These are phyloP conservation scores for Polia nebulosa DNA, from an alignment of 2,888 invertebrate genomes.

Conservation along the genomic window DNA sequence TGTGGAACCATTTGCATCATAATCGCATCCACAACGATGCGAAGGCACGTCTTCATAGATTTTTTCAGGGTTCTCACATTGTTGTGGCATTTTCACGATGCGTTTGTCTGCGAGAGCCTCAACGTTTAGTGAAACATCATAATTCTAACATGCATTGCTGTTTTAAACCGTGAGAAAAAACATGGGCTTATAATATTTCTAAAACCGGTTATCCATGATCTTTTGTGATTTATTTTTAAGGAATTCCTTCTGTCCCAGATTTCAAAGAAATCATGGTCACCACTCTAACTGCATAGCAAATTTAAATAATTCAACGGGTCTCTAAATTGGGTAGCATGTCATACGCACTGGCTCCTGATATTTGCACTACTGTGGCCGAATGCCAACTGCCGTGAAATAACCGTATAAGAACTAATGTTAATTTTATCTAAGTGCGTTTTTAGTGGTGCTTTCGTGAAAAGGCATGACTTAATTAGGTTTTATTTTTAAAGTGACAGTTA, in stretches of 20 bases:
- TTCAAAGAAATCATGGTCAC: conserved; percentile 9
- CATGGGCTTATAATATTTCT: no score
- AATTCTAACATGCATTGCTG: no score
- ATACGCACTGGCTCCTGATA: conserved; percentile 54
- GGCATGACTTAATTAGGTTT: no score
- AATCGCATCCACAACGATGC: no score
- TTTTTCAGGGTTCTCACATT: no score
- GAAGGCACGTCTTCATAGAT: no score
- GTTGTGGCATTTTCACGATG: no score
- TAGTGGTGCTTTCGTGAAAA: background rate
- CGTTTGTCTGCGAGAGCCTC: no score
- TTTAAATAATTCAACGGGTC: conserved; percentile 54
- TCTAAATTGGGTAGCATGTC: conserved; percentile 53
- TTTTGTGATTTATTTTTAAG: background rate
- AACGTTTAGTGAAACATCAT: no score
- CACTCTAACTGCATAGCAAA: conserved; percentile 25
- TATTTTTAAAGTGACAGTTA: no score
- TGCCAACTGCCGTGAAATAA: conserved; percentile 43
- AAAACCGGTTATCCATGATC: background rate
- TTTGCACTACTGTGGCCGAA: conserved; percentile 32
- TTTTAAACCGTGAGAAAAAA: no score
- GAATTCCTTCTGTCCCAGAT: background rate
- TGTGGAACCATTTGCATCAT: no score
- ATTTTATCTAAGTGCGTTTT: conserved; percentile 25
- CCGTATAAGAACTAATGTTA: conserved; percentile 22